These are phyloP conservation scores for Apistogramma diplotaenia DNA, from an alignment of 2,113 vertebrate genomes.

Conservation along the genomic window DNA sequence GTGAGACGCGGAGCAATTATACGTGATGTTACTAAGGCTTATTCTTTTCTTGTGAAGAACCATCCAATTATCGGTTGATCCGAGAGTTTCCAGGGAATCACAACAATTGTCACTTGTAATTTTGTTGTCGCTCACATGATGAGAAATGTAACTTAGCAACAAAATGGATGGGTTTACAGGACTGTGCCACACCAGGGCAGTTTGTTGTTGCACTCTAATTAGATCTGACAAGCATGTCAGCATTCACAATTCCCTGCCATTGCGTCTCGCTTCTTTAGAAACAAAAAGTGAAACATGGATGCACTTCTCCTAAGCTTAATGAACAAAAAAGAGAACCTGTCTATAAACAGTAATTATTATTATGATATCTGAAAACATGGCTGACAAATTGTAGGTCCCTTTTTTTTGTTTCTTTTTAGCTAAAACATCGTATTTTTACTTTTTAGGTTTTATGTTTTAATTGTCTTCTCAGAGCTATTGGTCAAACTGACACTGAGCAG, in stretches of 20 bases:
- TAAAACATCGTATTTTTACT: no score
- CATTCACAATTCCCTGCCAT: slow-evolving; percentile 15
- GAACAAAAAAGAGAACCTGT: neutral
- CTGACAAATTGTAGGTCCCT: neutral
- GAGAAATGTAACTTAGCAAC: slow-evolving; percentile 61
- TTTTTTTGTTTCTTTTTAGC: neutral
- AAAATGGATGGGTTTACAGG: slow-evolving; percentile 41
- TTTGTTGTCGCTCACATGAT: slow-evolving; percentile 51
- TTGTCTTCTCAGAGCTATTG: no score
- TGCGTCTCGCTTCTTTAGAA: slow-evolving; percentile 24
- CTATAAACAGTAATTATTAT: neutral
- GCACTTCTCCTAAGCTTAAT: neutral
- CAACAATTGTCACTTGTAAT: slow-evolving; percentile 68
- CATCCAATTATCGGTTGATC: slow-evolving; percentile 68
- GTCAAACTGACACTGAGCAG: neutral
- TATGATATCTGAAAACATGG: neutral
- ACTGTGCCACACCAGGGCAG: slow-evolving; percentile 19
- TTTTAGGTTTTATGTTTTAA: no score
- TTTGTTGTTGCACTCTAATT: slow-evolving; percentile 49
- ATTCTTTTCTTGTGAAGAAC: slow-evolving; percentile 50
- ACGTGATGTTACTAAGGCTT: slow-evolving; percentile 58
- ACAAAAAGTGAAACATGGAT: slow-evolving; percentile 11
- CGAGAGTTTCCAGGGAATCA: slow-evolving; percentile 59
- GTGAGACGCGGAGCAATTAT: slow-evolving; percentile 62
- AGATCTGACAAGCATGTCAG: slow-evolving; percentile 46